These are phyloP conservation scores for Mirounga angustirostris DNA, from an alignment of 2,113 vertebrate species.

Conservation along the genomic window DNA sequence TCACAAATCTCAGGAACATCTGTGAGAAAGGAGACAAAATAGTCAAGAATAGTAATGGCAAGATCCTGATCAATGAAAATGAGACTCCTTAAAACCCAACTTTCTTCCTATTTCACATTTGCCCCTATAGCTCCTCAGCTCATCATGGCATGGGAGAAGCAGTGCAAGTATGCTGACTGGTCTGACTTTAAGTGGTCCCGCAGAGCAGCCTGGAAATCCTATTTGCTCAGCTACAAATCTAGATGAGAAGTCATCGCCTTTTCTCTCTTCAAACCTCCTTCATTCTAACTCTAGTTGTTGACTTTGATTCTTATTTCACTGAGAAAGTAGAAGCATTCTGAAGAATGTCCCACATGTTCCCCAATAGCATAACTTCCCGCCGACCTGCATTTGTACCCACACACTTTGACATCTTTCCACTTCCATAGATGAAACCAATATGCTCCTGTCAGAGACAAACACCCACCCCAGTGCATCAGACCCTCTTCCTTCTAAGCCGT, in stretches of 20 bases:
- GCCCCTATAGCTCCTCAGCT: neutral
- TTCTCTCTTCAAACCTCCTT: neutral
- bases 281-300: neutral
- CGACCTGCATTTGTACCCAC: neutral
- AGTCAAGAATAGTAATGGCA: slow-evolving; percentile 80
- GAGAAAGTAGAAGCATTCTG: neutral
- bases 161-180: neutral
- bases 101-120: neutral
- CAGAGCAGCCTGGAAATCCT: neutral
- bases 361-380: neutral
- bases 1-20: neutral
- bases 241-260: neutral
- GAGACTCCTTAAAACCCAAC: neutral
- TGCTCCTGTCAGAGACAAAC: neutral
- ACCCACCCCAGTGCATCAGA: too few relatives aligned
- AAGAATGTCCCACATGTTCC: neutral
- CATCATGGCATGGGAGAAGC: neutral
- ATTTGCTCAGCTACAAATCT: neutral
- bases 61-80: slow-evolving; percentile 75
- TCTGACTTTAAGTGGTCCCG: neutral
- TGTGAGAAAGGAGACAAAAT: slow-evolving; percentile 54
- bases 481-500: neutral
- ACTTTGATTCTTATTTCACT: neutral
- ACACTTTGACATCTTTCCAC: neutral
- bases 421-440: neutral